Base-by-base conservation (phyloP, 2,888 invertebrate genomes). In the Hypselothyrea guttata region DNA sequence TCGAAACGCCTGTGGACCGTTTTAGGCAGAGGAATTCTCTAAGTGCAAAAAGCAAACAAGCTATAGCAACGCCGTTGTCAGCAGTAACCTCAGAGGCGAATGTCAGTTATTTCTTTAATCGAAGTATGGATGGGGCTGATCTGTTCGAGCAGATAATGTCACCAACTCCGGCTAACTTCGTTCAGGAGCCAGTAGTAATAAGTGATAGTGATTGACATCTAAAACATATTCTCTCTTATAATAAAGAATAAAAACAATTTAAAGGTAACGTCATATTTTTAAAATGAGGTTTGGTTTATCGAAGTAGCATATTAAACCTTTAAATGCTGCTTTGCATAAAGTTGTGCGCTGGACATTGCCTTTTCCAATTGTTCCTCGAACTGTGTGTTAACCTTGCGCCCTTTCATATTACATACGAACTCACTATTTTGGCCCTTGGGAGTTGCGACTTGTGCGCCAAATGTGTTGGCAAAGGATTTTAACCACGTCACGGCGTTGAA, bases 401-500 rank as follows among this genome's bases (percentile, higher is more conserved):
- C 91, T 69, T 93, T 93, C 93, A 95, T 94, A 87, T 93, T 93
- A 44, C 93, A 94, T 48, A 92, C 91, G 2, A 92, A 88, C 5
- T 87, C 83, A 0, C 92, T 87, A 84, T 93, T 91, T 88, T 93
- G 92, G n/a, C 92, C 92, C 86, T 91, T 92, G 0, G 92, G 91
- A 1, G 92, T 87, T 4, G 88, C 84, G 15, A 92, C 89, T 28
- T 89, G 86, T 0, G 93, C 91, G n/a, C 91, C 89, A 86, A 95
- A 93, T 62, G 93, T 91, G 0, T 91, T 88, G 44, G 92, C 91
- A 28, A 95, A 91, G 63, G 92, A 91, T 40, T 91, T 85, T 89
- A 96, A 90, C 96, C 96, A 96, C 46, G 91, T 91, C 75, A 92
- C 89, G 0, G 96, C 96, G 44, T 92, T 92, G 84, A 96, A 95